Base-by-base conservation (phyloP, 1,140 invertebrate genomes). In the Drosophila sp. region DNA sequence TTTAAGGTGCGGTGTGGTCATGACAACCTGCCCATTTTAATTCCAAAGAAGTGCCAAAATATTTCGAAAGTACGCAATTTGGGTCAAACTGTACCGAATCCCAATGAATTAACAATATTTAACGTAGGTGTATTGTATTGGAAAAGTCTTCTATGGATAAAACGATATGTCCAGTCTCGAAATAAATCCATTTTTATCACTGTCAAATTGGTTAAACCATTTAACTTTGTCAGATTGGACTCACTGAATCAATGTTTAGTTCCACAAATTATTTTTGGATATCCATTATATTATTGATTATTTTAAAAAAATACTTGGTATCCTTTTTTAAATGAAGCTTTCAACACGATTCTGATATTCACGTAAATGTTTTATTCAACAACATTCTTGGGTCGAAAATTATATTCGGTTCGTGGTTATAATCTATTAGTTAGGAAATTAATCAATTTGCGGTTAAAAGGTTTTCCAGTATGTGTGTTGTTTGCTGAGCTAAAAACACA, bases 1-100 rank as follows among this genome's bases (percentile, higher is more conserved):
- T 27, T 50, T 17, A 27, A 50, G 23, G 23, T 50, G 44, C 44
- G 44, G 44, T 50, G 44, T 27, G 25, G 44, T 27, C 25, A 25
- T 27, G 44, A 27, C 44, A n/a, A 27, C 44, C 44, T 50, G 44
- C 11, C 23, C 44, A 3, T 50, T 25, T 8, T 47, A 0, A 8
- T 38, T 50, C 44, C 44, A 50, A 25, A 50, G 44, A 50, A 25
- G 3, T 8, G 44, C 23, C 23, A 23, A 10, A 50, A 50, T 27
- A 10, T 50, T 10, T 10, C 4, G 3, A 8, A 25, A 27, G 44
- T 3, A 10, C 23, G 25, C 25, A 50, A 50, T 50, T 50, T 50
- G 44, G 44, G 44, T 50, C 44, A 50, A 50, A 50, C 44, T 50
- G 44, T 50, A 50, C 44, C 44, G 10, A 8, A 50, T 8, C 23